Base-by-base conservation (phyloP, 2,888 invertebrate genomes). In the Conomelus anceps region DNA sequence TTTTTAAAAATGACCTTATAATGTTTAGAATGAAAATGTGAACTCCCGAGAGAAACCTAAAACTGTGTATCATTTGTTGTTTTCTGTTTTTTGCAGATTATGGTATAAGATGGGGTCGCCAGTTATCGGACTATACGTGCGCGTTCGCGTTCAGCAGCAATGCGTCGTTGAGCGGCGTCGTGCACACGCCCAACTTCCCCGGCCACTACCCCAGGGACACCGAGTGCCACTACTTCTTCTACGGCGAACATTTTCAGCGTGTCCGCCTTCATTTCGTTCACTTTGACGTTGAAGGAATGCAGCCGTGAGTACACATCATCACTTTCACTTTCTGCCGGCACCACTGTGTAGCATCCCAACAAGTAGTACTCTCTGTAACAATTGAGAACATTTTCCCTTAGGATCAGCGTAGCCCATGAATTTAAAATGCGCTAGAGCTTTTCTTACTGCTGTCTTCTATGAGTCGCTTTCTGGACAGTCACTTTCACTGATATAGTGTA, bases 231-330 rank as follows among this genome's bases (percentile, higher is more conserved):
- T 98, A 97, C 93, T 97, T 97, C 93, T 98, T 98, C 93, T 96
- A 97, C 92, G 98, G 97, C 6, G 95, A 95, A 89, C 94, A 94
- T 91, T 95, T 96, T 90, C 97, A 98, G 92, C 95, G 96, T 92
- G 96, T 98, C 90, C 96, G 96, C 92, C 94, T 98, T 91, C 96
- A 97, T 92, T 98, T 98, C 93, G 96, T 96, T 86, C 97, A 96
- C 93, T 98, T 98, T 93, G 98, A 98, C 93, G 97, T 99, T 63
- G 99, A 99, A 93, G 99, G 99, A 91, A 97, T 98, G 90, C 94
- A 96, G 92, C 98, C 98, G 98, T 99, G 95, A 96, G 97, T 95
- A 92, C 86, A 22, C 17, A 87, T 84, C 88, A 86, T 22, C 20
- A 22, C n/a, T 0, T 20, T 20, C 84, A 22, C 20, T n/a, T 7